Conservation (phyloP, 1,140 invertebrate genomes). For the Camponotus pennsylvanicus region DNA sequence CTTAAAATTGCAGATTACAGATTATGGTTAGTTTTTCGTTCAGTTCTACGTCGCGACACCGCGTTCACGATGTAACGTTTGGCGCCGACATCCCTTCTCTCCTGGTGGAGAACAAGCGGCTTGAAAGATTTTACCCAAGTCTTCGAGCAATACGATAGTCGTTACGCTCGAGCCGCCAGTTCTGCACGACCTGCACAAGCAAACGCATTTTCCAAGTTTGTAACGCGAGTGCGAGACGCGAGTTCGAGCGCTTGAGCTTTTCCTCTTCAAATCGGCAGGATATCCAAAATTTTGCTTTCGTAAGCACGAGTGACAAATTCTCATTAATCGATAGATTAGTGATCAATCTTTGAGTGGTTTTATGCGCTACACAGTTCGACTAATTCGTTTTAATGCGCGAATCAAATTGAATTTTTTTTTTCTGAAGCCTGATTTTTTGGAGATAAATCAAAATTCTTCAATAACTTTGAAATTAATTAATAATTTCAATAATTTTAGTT, state of each 20-base stretch:
- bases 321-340: neutral
- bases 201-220: slow-evolving; percentile 48
- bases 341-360: neutral
- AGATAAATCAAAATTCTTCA: neutral
- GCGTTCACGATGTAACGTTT: slow-evolving; percentile 34
- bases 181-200: slow-evolving; percentile 63
- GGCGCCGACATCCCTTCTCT: slow-evolving; percentile 51
- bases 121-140: slow-evolving; percentile 44
- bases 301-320: neutral
- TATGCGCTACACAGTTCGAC: neutral
- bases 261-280: neutral
- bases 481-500: neutral
- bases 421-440: neutral
- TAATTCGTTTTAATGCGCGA: neutral
- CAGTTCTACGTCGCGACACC: slow-evolving; percentile 25
- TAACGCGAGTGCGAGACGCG: neutral
- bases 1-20: slow-evolving; percentile 38
- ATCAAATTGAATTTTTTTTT: neutral
- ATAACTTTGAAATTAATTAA: neutral
- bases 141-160: slow-evolving; percentile 33
- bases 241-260: neutral
- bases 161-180: slow-evolving; percentile 56
- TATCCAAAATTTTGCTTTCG: neutral
- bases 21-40: slow-evolving; percentile 18
- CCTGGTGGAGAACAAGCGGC: slow-evolving; percentile 28